Evolutionary conservation across 2,113 vertebrate species (phyloP).

Genomic region (Thomomys bottae): DNA sequence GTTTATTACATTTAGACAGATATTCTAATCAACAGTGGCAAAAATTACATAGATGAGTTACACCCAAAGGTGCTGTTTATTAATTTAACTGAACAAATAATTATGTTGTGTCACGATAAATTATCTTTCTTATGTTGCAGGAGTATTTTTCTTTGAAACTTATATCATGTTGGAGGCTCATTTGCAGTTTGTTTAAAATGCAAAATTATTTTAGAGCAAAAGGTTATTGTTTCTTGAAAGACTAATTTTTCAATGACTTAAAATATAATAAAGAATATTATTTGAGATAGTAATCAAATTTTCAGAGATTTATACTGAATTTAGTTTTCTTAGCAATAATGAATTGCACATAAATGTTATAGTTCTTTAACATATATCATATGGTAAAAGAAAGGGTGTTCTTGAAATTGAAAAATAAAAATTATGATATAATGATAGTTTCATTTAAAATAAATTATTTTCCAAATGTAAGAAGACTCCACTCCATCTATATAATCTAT

Average conservation of each 20-base stretch:
- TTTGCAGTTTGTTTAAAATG: conserved; percentile 57
- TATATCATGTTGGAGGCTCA: conserved; percentile 2
- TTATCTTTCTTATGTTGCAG: conserved; percentile 75
- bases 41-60: conserved; percentile 78
- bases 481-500: background rate
- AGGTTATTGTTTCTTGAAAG: background rate
- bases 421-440: background rate
- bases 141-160: conserved; percentile 69
- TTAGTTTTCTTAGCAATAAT: background rate
- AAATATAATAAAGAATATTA: background rate
- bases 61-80: conserved; percentile 84
- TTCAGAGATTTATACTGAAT: background rate
- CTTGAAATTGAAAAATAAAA: background rate
- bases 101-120: conserved; percentile 80
- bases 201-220: conserved; percentile 30
- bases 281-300: background rate
- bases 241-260: background rate
- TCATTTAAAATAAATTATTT: background rate
- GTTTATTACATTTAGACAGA: conserved; percentile 80
- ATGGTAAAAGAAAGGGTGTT: background rate
- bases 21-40: conserved; percentile 81
- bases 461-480: background rate
- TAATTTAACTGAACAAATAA: conserved; percentile 86
- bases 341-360: background rate
- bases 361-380: background rate